Evolutionary conservation across 2,797 vertebrate genomes (phyloP).

Genomic region (Mormyrops attenuatus): DNA sequence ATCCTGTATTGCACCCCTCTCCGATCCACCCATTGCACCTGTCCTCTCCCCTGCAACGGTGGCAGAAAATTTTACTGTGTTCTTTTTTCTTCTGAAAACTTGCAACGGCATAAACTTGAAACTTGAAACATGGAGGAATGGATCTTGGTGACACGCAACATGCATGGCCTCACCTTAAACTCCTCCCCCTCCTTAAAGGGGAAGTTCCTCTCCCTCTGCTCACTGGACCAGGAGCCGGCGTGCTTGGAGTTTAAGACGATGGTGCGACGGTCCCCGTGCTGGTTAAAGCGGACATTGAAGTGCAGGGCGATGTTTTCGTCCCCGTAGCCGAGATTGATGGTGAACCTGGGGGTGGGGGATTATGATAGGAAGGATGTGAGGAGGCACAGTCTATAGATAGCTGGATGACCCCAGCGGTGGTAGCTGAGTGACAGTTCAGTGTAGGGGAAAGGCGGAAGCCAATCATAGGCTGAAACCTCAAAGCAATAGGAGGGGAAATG

Average conservation of each 20-base stretch:
- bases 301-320: conserved; percentile 55
- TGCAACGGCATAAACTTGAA: not conserved
- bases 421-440: not conserved
- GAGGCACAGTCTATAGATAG: not conserved
- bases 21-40: too few species aligned
- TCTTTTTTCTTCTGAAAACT: not conserved
- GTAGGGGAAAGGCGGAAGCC: not conserved
- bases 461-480: conserved; percentile 21
- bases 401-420: not conserved
- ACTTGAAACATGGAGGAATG: not conserved
- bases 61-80: not conserved
- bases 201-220: conserved; percentile 38
- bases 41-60: not conserved
- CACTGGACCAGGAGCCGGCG: conserved; percentile 51
- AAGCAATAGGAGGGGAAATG: conserved; percentile 1
- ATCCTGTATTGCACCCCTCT: not conserved
- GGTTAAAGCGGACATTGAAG: conserved; percentile 62
- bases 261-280: not conserved
- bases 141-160: not conserved
- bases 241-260: conserved; percentile 56
- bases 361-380: not conserved
- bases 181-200: conserved; percentile 53
- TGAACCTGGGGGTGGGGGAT: conserved; percentile 47
- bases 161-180: conserved; percentile 52
- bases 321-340: conserved; percentile 61